Conservation (phyloP, 1,140 invertebrate species). For the Radopholus similis region DNA sequence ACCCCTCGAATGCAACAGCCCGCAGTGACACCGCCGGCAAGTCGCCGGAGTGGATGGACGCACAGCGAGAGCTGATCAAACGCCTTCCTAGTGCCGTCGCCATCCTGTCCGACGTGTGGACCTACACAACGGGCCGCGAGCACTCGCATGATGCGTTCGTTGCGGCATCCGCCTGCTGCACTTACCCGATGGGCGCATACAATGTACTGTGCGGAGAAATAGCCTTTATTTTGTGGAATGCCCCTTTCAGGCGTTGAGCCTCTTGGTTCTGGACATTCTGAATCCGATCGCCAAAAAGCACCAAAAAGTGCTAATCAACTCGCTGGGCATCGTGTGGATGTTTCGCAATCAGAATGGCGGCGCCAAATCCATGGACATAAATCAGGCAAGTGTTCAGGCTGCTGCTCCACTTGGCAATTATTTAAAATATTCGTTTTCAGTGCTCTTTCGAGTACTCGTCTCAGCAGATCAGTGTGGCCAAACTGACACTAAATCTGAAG, state of each 20-base stretch:
- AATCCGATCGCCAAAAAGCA: conserved; percentile 82
- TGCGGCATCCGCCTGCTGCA: neutral
- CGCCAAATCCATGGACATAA: conserved; percentile 23
- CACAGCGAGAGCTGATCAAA: conserved; percentile 42
- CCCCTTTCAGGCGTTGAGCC: conserved; percentile 55
- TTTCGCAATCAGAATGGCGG: conserved; percentile 14
- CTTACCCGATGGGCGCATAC: neutral
- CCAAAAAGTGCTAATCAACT: conserved; percentile 75
- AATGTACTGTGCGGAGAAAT: neutral
- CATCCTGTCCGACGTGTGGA: conserved; percentile 39
- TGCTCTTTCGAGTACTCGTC: conserved; percentile 46
- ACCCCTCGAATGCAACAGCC: conserved; percentile 1
- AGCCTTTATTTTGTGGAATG: conserved; percentile 12
- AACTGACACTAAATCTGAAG: conserved; percentile 65
- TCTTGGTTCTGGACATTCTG: conserved; percentile 75
- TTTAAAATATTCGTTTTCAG: conserved; percentile 31
- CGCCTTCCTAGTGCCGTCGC: conserved; percentile 37
- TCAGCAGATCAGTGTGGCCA: conserved; percentile 48
- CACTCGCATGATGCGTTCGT: neutral
- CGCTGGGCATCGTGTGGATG: conserved; percentile 83
- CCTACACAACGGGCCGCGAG: conserved; percentile 15
- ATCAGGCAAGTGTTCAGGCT: conserved; percentile 11
- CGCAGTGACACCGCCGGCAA: conserved; percentile 6
- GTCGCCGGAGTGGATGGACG: conserved; percentile 31
- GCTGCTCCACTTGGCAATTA: conserved; percentile 7